Base-by-base conservation (phyloP, 2,113 vertebrate species). In the Hippocampus abdominalis region DNA sequence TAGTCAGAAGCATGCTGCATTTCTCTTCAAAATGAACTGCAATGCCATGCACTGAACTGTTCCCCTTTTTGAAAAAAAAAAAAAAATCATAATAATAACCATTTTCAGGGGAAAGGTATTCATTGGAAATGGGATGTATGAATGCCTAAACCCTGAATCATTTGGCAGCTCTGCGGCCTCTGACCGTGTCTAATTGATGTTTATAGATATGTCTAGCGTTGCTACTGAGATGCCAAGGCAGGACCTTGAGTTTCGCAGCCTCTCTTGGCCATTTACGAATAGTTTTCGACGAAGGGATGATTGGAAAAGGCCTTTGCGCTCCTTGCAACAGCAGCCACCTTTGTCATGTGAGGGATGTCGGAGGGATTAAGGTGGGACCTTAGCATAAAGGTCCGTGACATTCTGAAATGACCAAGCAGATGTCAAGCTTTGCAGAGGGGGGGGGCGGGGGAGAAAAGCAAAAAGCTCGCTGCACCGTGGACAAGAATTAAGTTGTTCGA, bases 361-460 rank as follows among this genome's bases (percentile, higher is more conserved):
- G 76, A 88, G 90, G 89, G 84, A 89, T 84, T 81, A 81, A 82
- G 74, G 84, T 36, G 16, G 75, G 68, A 79, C 74, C 70, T 85
- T 90, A 87, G 89, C 87, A 84, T 88, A 88, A 81, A 79, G 82
- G 75, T 85, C 86, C 74, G 57, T 59, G 75, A 81, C 74, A 64
- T 84, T 91, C 87, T 88, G 76, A 86, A 86, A 92, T 87, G 88
- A 72, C 87, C 88, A 91, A 91, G 91, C 92, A 86, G 80, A 91
- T 92, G 89, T 88, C 84, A 86, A 88, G 89, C 88, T 85, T 86
- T 88, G 89, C 78, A 21, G 73, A 81, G 69, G 68, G 81, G 73
- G 72, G 75, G 73, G 72, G 75, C 67, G 66, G 83, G 72, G 32
- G 32, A 36, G 75, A 79, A 80, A 83, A 88, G 83, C 84, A 79